Conservation (phyloP, 2,113 vertebrate genomes). For the Porphyrio hochstetteri region DNA sequence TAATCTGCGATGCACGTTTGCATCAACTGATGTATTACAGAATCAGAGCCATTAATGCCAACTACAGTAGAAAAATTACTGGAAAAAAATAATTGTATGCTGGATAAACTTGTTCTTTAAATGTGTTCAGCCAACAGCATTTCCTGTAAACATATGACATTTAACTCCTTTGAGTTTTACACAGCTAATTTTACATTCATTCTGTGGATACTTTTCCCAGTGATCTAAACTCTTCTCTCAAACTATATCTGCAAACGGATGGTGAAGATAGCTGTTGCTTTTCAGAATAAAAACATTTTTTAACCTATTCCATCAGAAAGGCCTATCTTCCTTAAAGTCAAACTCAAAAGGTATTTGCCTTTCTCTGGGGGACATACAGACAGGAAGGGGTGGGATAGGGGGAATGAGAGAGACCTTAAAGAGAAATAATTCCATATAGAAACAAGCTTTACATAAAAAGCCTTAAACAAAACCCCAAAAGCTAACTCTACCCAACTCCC, state of each 20-base stretch:
- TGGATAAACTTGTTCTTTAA: background rate
- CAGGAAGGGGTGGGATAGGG: background rate
- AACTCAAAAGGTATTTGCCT: background rate
- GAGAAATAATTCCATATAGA: background rate
- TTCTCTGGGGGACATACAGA: background rate
- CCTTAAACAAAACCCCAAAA: background rate
- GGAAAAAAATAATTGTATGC: background rate
- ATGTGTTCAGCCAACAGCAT: background rate
- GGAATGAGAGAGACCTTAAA: background rate
- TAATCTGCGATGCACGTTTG: background rate
- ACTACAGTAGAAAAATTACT: background rate
- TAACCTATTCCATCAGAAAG: background rate
- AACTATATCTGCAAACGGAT: background rate
- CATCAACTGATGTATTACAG: background rate
- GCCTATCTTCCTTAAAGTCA: background rate
- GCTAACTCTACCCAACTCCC: background rate
- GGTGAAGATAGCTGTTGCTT: background rate
- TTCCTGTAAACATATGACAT: background rate
- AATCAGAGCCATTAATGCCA: background rate
- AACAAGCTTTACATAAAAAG: background rate
- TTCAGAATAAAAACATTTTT: background rate
- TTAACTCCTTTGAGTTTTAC: background rate
- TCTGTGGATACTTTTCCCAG: background rate
- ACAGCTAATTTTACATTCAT: background rate
- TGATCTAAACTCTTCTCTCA: background rate